Base-by-base conservation (phyloP, 2,113 vertebrate species). In the Thalassarche chlororhynchos region DNA sequence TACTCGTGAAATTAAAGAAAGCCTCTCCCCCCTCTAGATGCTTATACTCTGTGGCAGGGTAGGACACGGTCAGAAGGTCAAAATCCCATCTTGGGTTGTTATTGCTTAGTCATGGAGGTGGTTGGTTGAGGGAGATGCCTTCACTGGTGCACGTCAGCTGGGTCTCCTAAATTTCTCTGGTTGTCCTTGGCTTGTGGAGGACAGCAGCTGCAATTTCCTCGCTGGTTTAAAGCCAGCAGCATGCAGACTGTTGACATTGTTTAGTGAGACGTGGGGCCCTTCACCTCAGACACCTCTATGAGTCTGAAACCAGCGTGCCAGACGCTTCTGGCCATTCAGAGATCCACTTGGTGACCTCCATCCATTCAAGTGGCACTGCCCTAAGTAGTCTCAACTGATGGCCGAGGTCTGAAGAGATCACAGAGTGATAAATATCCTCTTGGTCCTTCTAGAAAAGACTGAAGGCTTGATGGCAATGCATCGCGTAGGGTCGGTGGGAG, bases 161-260 rank as follows among this genome's bases (percentile, higher is more conserved):
- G n/a, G 34, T 25, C 88, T 93, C 83, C 90, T 91, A 70, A 71
- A 84, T 92, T 84, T 89, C 80, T 47, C 52, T 24, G 19, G 7
- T 42, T 75, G 93, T 95, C 96, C 96, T 95, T 96, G 94, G 79
- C 94, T 93, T 7, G 5, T 1, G 44, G 89, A 92, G 47, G 91
- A 62, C 80, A 51, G 88, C 80, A 89, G 83, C 72, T 78, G 77
- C 91, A 64, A 75, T 92, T 92, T 96, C 88, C 88, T 84, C 19
- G 46, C 66, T 94, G 94, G 86, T 93, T 84, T 42, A 14, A 52
- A 81, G 95, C 92, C 94, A 97, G 77, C 86, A 93, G 64, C 54
- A 1, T 5, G 25, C 78, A 78, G 94, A 19, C 68, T 72, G 76
- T 83, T 88, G 88, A 58, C 29, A 8, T 64, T 86, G 85, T 29